phyloP scores from a whole-genome alignment of 2,113 vertebrate species.

The Python bivittatus region DNA sequence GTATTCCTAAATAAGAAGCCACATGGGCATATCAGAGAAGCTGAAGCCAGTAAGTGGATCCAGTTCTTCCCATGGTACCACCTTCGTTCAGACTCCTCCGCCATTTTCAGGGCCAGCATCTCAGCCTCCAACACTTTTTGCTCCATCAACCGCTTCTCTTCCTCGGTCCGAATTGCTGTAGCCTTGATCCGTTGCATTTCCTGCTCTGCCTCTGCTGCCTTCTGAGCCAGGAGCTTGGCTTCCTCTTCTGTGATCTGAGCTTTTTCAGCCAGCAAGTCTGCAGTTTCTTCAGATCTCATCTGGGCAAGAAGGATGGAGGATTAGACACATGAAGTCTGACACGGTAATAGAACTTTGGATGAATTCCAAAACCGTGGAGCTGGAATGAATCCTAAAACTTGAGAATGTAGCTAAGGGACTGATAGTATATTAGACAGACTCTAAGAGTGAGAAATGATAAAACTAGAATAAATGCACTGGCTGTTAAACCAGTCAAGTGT shows the following conservation, averaged over 20 bases:
- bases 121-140: slow-evolving; percentile 96
- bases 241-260: slow-evolving; percentile 96
- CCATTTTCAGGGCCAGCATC: slow-evolving; percentile 94
- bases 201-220: slow-evolving; percentile 91
- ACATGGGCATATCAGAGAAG: slow-evolving; percentile 16
- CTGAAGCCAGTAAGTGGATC: slow-evolving; percentile 33
- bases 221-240: slow-evolving; percentile 94
- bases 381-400: not conserved
- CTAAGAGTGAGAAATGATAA: too few species aligned
- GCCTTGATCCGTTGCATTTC: slow-evolving; percentile 95
- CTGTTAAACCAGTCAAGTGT: too few species aligned
- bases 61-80: slow-evolving; percentile 50
- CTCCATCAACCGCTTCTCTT: slow-evolving; percentile 93
- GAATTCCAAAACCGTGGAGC: not conserved
- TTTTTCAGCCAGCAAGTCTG: slow-evolving; percentile 93
- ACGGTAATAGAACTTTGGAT: rapidly evolving
- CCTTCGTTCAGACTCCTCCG: slow-evolving; percentile 94
- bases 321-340: not conserved
- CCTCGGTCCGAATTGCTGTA: slow-evolving; percentile 90
- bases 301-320: slow-evolving; percentile 47
- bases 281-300: slow-evolving; percentile 96
- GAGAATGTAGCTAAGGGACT: too few species aligned
- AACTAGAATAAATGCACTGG: too few species aligned
- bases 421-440: too few species aligned
- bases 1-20: not conserved